Evolutionary conservation across 2,888 invertebrate species (phyloP).

Genomic region (Branchellion lobata): DNA sequence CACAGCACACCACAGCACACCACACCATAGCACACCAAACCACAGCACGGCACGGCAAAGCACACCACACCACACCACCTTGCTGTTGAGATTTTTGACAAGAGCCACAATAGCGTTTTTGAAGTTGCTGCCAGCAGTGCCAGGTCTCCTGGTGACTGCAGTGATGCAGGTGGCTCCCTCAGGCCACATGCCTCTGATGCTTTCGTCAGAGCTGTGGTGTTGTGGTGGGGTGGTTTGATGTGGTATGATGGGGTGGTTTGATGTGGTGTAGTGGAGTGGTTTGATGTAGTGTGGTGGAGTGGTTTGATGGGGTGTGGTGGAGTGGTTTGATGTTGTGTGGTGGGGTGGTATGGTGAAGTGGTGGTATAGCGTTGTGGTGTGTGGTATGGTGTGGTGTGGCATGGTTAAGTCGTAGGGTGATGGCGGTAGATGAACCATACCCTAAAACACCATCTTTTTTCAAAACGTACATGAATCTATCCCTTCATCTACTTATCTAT

Average conservation of each 20-base stretch:
- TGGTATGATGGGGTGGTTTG: no score
- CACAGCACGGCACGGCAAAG: no score
- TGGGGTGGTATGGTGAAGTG: neutral
- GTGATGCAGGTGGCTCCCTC: slow-evolving; percentile 88
- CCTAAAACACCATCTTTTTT: no score
- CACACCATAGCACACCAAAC: no score
- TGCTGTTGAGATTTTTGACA: slow-evolving; percentile 79
- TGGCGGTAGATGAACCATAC: no score
- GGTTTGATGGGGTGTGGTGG: neutral
- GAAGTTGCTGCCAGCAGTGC: slow-evolving; percentile 90
- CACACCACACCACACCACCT: slow-evolving; percentile 64
- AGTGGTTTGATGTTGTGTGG: neutral
- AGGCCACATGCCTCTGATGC: slow-evolving; percentile 88
- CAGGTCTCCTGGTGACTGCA: slow-evolving; percentile 85
- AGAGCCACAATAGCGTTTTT: slow-evolving; percentile 89
- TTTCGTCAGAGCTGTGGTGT: slow-evolving; percentile 70
- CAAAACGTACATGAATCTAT: no score
- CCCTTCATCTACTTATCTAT: no score
- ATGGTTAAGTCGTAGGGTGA: no score
- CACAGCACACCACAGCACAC: no score
- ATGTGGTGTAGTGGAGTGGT: no score
- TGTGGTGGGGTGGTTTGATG: neutral
- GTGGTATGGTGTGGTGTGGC: slow-evolving; percentile 7
- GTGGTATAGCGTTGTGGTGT: neutral
- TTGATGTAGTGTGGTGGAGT: neutral